These are phyloP conservation scores for Spilogale gracilis DNA, from an alignment of 2,113 vertebrate genomes.

Conservation along the genomic window DNA sequence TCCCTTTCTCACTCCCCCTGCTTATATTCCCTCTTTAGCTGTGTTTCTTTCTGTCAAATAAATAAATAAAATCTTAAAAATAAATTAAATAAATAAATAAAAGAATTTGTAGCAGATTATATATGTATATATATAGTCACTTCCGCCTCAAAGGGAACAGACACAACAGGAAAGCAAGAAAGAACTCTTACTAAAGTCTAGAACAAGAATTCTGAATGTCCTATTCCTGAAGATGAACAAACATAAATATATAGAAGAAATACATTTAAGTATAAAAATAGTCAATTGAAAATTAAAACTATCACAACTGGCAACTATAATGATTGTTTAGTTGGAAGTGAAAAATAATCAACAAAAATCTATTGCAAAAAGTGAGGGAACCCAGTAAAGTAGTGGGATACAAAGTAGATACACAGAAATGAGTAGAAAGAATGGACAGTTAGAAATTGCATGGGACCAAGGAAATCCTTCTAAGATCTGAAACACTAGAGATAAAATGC, in stretches of 20 bases:
- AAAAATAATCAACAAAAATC: conserved; percentile 4
- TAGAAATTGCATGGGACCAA: background rate
- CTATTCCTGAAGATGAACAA: background rate
- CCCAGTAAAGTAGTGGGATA: background rate
- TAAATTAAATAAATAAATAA: too few relatives aligned
- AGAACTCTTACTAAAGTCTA: background rate
- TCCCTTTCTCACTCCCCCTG: too few relatives aligned
- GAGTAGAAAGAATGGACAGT: background rate
- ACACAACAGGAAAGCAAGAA: background rate
- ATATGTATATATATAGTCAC: background rate
- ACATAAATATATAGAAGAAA: background rate
- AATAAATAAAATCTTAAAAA: too few relatives aligned
- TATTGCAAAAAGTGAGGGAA: background rate
- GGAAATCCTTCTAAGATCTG: background rate
- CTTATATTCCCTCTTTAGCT: too few relatives aligned
- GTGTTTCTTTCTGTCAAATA: too few relatives aligned
- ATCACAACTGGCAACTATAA: background rate
- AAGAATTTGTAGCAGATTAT: too few relatives aligned
- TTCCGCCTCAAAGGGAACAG: background rate
- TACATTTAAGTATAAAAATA: background rate
- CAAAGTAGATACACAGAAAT: background rate
- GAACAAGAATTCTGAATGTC: background rate
- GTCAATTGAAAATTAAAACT: background rate
- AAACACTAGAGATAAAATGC: background rate
- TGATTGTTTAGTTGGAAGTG: background rate